These are phyloP conservation scores for Pseudochaenichthys georgianus DNA, from an alignment of 2,797 vertebrate species.

Conservation along the genomic window DNA sequence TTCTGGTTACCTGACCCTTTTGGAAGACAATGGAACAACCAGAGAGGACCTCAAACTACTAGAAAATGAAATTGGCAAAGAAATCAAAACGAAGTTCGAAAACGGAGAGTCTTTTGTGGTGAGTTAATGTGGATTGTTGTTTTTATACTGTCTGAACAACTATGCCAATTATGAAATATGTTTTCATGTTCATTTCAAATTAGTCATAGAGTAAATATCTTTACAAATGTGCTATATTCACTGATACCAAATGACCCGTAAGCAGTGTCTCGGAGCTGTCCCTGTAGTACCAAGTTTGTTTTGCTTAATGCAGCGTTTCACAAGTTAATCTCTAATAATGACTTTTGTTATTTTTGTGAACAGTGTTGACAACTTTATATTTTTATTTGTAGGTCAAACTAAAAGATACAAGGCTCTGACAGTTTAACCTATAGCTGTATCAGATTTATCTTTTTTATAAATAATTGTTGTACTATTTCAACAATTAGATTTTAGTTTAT, in stretches of 20 bases:
- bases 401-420: too few relatives aligned
- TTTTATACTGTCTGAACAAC: background rate
- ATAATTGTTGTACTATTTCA: too few relatives aligned
- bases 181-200: background rate
- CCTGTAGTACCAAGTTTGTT: background rate
- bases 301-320: too few relatives aligned
- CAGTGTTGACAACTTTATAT: background rate
- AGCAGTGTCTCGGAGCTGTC: background rate
- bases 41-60: conserved; percentile 93
- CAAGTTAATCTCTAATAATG: too few relatives aligned
- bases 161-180: background rate
- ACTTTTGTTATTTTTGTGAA: too few relatives aligned
- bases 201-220: background rate
- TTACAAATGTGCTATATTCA: background rate
- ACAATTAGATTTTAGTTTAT: too few relatives aligned
- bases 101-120: conserved; percentile 88
- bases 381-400: too few relatives aligned
- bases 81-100: conserved; percentile 87
- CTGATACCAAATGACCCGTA: background rate
- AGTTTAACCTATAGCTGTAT: too few relatives aligned
- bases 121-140: conserved; percentile 39
- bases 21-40: conserved; percentile 87
- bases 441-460: too few relatives aligned
- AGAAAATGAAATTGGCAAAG: conserved; percentile 90
- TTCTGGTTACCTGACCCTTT: conserved; percentile 88